phyloP scores from a whole-genome alignment of 2,797 vertebrate species.

The Mastacembelus armatus region DNA sequence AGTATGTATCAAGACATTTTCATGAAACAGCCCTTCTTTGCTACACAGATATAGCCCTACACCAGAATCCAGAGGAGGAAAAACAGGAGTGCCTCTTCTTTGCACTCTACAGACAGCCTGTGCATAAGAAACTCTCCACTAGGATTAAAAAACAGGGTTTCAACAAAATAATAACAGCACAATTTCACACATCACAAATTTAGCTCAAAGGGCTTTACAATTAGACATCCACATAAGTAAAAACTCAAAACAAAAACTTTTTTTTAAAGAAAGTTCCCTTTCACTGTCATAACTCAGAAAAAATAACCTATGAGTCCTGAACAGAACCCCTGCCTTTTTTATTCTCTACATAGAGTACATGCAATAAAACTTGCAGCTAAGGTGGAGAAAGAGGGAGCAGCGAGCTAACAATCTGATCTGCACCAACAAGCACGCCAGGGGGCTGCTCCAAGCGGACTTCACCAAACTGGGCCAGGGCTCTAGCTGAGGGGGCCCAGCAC shows the following conservation, averaged over 20 bases:
- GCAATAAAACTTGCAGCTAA: background rate
- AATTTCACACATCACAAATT: background rate
- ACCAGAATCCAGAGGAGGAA: background rate
- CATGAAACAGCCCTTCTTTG: background rate
- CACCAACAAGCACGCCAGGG: conserved; percentile 44
- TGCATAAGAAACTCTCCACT: background rate
- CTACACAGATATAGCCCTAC: background rate
- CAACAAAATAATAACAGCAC: background rate
- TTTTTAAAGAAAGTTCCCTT: too few relatives aligned
- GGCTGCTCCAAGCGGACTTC: conserved; percentile 31
- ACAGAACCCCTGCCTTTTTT: too few relatives aligned
- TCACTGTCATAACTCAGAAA: too few relatives aligned
- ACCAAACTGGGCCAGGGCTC: conserved; percentile 45
- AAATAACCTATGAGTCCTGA: too few relatives aligned
- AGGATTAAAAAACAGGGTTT: background rate
- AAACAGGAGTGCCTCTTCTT: background rate
- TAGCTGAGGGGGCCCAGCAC: conserved; percentile 40
- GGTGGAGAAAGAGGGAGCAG: conserved; percentile 17
- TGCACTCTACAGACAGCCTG: background rate
- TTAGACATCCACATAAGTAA: too few relatives aligned
- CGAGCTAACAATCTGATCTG: conserved; percentile 56
- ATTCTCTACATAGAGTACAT: too few relatives aligned
- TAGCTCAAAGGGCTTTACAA: too few relatives aligned
- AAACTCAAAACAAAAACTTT: background rate
- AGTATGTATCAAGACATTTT: too few relatives aligned